phyloP scores from a whole-genome alignment of 35 echinoderm and acorn worm genomes.

The Lytechinus pictus region DNA sequence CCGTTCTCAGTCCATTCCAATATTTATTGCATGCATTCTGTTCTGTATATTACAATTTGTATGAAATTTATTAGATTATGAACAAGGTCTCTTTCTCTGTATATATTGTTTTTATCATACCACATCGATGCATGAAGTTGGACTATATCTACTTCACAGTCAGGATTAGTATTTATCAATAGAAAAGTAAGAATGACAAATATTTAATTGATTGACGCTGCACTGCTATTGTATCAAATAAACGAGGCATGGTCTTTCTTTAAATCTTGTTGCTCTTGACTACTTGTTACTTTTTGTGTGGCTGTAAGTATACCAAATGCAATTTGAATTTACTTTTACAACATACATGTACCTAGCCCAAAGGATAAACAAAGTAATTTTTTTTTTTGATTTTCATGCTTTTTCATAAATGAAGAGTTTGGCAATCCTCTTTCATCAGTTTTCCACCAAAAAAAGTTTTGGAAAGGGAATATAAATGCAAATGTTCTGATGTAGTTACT shows the following conservation, averaged over 20 bases:
- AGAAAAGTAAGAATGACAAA: background rate
- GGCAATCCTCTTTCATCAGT: no score
- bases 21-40: background rate
- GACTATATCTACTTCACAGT: background rate
- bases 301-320: background rate
- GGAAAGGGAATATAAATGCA: no score
- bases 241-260: slow-evolving; percentile 29
- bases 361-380: no score
- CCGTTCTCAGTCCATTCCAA: slow-evolving; percentile 30
- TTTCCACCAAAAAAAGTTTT: no score
- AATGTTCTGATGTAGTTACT: no score
- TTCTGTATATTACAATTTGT: background rate
- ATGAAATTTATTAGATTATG: slow-evolving; percentile 17
- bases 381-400: no score
- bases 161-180: slow-evolving; percentile 34
- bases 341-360: no score
- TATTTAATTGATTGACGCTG: slow-evolving; percentile 43
- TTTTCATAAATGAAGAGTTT: no score
- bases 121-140: background rate
- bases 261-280: background rate
- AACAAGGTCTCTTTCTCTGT: slow-evolving; percentile 30
- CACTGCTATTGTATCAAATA: slow-evolving; percentile 37
- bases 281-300: background rate
- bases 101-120: slow-evolving; percentile 42
- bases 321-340: no score